These are phyloP conservation scores for Notarius quadriscutis DNA, from an alignment of 2,113 vertebrate genomes.

Conservation along the genomic window DNA sequence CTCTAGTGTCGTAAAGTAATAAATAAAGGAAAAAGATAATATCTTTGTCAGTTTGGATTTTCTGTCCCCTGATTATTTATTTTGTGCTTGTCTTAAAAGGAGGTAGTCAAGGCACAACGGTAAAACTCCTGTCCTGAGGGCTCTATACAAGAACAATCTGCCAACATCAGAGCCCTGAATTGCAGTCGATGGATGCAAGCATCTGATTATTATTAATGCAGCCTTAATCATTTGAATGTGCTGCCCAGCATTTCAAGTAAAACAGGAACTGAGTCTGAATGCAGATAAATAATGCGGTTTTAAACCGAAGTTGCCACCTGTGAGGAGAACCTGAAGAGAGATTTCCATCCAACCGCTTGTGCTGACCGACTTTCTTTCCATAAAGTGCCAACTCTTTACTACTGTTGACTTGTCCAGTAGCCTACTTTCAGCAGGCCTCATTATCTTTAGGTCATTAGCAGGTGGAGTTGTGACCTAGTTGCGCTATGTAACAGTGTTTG, in stretches of 20 bases:
- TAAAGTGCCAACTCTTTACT: constrained; percentile 13
- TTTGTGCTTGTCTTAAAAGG: not conserved
- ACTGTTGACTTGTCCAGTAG: constrained; percentile 25
- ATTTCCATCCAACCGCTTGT: not conserved
- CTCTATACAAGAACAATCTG: not conserved
- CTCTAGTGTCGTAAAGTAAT: not conserved
- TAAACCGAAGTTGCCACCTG: not conserved
- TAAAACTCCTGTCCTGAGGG: not conserved
- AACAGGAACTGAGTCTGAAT: not conserved
- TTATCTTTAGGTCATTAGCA: constrained; percentile 27
- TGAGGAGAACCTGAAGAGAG: not conserved
- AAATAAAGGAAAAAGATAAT: not conserved
- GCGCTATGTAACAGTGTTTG: not conserved
- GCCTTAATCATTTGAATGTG: not conserved
- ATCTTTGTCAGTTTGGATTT: not conserved
- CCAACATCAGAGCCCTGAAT: not conserved
- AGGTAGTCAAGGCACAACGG: not conserved
- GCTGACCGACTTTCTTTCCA: not conserved
- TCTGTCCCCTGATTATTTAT: not conserved
- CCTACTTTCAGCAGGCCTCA: constrained; percentile 10
- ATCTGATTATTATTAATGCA: not conserved
- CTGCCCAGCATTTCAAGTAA: not conserved
- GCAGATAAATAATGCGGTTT: not conserved
- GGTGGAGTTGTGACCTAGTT: constrained; percentile 47
- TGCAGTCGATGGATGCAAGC: not conserved